Evolutionary conservation across 2,888 invertebrate species (phyloP).

Genomic region (Metellina segmentata): DNA sequence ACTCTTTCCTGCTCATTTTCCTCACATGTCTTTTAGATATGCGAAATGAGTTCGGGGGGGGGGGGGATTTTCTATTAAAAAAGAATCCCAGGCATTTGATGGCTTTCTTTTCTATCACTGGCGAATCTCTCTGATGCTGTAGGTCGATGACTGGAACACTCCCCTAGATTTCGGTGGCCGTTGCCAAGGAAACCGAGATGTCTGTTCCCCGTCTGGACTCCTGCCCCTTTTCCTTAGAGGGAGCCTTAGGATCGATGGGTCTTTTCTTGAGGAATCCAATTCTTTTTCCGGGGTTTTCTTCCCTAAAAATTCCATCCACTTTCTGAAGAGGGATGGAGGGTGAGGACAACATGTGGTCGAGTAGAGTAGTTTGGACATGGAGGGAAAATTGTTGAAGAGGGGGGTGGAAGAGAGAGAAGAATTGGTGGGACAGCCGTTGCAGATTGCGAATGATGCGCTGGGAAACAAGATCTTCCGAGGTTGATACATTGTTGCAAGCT

Average conservation of each 20-base stretch:
- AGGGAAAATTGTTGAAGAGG: slow-evolving; percentile 24
- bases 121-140: slow-evolving; percentile 38
- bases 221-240: background rate
- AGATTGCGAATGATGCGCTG: background rate
- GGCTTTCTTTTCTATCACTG: slow-evolving; percentile 47
- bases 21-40: background rate
- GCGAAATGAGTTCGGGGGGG: background rate
- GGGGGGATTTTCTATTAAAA: slow-evolving; percentile 16
- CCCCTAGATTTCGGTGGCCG: slow-evolving; percentile 45
- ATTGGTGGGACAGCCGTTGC: background rate
- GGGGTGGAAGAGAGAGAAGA: background rate
- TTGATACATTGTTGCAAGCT: background rate
- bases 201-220: slow-evolving; percentile 68
- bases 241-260: slow-evolving; percentile 25
- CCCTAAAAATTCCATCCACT: slow-evolving; percentile 14
- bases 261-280: slow-evolving; percentile 44
- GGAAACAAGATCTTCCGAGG: background rate
- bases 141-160: slow-evolving; percentile 71
- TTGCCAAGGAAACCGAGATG: slow-evolving; percentile 49
- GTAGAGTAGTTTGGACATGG: background rate
- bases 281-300: slow-evolving; percentile 4
- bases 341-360: background rate
- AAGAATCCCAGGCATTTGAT: slow-evolving; percentile 43
- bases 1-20: background rate
- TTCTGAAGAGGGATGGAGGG: background rate